Evolutionary conservation across 2,113 vertebrate species (phyloP).

Genomic region (Neogale vison): DNA sequence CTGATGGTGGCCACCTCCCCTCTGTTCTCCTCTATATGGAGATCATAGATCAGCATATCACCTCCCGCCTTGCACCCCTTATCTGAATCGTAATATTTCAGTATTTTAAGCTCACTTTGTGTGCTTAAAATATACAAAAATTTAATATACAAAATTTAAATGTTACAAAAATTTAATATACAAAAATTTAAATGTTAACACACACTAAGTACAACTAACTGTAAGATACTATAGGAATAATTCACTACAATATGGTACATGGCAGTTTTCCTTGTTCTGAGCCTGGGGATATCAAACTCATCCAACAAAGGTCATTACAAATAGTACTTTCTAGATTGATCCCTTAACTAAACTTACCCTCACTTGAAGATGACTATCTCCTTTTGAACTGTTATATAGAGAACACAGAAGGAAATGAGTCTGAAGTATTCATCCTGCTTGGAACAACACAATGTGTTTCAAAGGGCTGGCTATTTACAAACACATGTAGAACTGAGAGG

Average conservation of each 20-base stretch:
- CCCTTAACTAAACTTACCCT: not conserved
- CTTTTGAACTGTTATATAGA: not conserved
- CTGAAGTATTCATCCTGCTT: not conserved
- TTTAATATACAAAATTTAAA: not conserved
- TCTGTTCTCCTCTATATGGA: not conserved
- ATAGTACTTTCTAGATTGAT: not conserved
- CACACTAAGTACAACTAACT: not conserved
- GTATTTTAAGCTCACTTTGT: not conserved
- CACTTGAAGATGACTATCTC: not conserved
- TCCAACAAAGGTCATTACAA: not conserved
- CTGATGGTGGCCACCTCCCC: not conserved
- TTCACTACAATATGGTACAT: not conserved
- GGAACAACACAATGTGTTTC: not conserved
- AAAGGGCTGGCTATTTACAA: not conserved
- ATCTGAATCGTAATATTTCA: rapidly evolving
- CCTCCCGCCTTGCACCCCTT: too few relatives aligned
- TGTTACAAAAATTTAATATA: not conserved
- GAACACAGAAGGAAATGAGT: not conserved
- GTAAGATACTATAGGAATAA: not conserved
- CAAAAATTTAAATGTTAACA: not conserved
- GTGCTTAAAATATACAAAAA: not conserved
- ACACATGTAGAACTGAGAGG: not conserved
- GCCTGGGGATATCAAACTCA: not conserved
- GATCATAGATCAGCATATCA: not conserved
- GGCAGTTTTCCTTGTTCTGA: not conserved